Evolutionary conservation across 2,888 invertebrate genomes (phyloP).

Genomic region (Drosophila buzzatii): DNA sequence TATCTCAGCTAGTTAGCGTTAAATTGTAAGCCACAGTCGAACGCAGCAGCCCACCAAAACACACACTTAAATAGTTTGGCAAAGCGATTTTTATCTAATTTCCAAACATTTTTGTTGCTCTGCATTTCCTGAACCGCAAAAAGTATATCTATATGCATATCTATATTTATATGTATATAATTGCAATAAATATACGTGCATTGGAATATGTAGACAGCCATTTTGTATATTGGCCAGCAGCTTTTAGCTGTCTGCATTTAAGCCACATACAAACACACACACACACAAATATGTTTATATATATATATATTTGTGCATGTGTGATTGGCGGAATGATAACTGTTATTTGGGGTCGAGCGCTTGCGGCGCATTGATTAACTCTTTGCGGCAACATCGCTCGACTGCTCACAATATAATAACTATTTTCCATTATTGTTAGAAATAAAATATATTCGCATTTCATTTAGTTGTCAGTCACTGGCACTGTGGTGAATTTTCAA

Average conservation of each 20-base stretch:
- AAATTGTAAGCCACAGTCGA: constrained; percentile 57
- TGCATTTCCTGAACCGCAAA: constrained; percentile 54
- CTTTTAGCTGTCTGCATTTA: constrained; percentile 44
- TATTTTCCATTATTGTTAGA: constrained; percentile 50
- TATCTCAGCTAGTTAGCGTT: constrained; percentile 71
- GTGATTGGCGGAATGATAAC: constrained; percentile 36
- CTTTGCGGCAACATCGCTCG: constrained; percentile 47
- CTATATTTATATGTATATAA: neutral
- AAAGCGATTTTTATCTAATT: constrained; percentile 63
- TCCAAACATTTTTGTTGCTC: constrained; percentile 47
- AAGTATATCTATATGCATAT: constrained; percentile 7
- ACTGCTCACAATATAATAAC: constrained; percentile 40
- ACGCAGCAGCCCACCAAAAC: constrained; percentile 10
- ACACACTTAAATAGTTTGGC: constrained; percentile 26
- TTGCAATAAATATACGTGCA: constrained; percentile 12
- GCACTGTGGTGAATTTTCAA: constrained; percentile 19
- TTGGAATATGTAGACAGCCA: constrained; percentile 32
- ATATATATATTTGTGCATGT: constrained; percentile 6
- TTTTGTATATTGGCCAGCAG: constrained; percentile 43
- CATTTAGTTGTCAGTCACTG: constrained; percentile 26
- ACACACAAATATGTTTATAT: neutral
- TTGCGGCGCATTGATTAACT: constrained; percentile 72
- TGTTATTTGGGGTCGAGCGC: constrained; percentile 42
- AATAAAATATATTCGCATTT: constrained; percentile 55
- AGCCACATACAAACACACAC: constrained; percentile 16